Evolutionary conservation across 2,888 invertebrate genomes (phyloP), one percentile per base, ranked within the genome.

Genomic region (Macrosoma leucophasiata): DNA sequence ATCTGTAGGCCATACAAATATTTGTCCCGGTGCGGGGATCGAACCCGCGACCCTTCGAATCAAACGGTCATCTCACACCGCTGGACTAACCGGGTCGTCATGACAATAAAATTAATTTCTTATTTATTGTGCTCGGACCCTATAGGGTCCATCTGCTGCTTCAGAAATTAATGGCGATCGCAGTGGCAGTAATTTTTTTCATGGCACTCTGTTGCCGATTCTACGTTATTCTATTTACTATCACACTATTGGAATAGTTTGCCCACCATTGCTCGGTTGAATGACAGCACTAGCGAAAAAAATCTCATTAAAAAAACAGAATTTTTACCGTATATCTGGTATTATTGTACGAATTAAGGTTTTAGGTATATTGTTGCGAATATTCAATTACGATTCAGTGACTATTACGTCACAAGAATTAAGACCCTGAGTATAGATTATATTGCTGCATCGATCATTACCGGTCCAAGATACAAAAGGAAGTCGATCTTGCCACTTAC

Each of bases 401-500:
- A n/a, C n/a, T n/a, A n/a, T n/a, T n/a, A n/a, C n/a, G n/a, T n/a
- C n/a, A n/a, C n/a, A n/a, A n/a, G n/a, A n/a, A n/a, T n/a, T n/a
- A n/a, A n/a, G n/a, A n/a, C n/a, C n/a, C n/a, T n/a, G n/a, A n/a
- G n/a, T n/a, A 4, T 17, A 17, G 7, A 5, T 7, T 17, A 17
- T 17, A 17, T 7, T 17, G 4, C 17, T 5, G 4, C 7, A 17
- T 17, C 17, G 17, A 17, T 15, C 8, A 27, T 10, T n/a, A 15
- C 10, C 10, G 9, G 13, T 10, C 9, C 10, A 18, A 26, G 13
- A 4, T 37, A 8, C 35, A 77, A 77, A 78, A 75, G 79, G 75
- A 75, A 79, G 79, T 78, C 79, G 70, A 78, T 58, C 76, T 76
- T 79, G 77, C 68, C 70, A 77, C 74, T 59, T 44, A 74, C 43